These are phyloP conservation scores for Xanthia togata DNA, from an alignment of 2,888 invertebrate species.

Conservation along the genomic window DNA sequence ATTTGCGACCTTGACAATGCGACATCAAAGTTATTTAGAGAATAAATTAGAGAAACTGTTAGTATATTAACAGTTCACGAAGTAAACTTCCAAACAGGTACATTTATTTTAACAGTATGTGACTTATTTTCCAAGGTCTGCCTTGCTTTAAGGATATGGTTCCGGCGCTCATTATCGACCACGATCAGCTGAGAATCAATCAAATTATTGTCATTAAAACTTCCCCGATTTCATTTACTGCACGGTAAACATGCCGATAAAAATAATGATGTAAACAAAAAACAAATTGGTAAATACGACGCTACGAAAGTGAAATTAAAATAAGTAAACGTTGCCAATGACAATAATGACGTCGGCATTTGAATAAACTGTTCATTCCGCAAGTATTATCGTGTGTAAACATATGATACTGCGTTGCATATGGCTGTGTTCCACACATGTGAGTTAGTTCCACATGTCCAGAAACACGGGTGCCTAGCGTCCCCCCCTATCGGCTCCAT, in stretches of 20 bases:
- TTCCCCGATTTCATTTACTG: conserved; percentile 30
- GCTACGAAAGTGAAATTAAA: conserved; percentile 65
- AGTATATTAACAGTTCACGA: conserved; percentile 10
- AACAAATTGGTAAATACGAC: conserved; percentile 52
- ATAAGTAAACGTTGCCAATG: conserved; percentile 57
- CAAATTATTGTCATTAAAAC: conserved; percentile 65
- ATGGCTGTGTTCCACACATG: conserved; percentile 44
- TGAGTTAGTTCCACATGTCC: conserved; percentile 54
- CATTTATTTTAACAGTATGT: neutral
- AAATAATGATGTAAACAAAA: conserved; percentile 61
- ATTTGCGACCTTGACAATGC: conserved; percentile 64
- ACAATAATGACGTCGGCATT: conserved; percentile 57
- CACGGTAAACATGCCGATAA: conserved; percentile 48
- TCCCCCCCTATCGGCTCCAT: conserved; percentile 64
- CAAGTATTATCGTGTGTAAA: conserved; percentile 62
- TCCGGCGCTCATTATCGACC: conserved; percentile 54
- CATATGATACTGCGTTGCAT: conserved; percentile 55
- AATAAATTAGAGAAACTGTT: conserved; percentile 23
- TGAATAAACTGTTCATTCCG: conserved; percentile 62
- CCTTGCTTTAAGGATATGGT: conserved; percentile 35
- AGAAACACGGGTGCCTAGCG: conserved; percentile 53
- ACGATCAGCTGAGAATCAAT: conserved; percentile 46
- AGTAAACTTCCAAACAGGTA: conserved; percentile 18
- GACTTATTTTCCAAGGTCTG: conserved; percentile 35
- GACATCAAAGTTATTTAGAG: conserved; percentile 49